Conservation (phyloP, 2,113 vertebrate genomes). For the Macaca mulatta region DNA sequence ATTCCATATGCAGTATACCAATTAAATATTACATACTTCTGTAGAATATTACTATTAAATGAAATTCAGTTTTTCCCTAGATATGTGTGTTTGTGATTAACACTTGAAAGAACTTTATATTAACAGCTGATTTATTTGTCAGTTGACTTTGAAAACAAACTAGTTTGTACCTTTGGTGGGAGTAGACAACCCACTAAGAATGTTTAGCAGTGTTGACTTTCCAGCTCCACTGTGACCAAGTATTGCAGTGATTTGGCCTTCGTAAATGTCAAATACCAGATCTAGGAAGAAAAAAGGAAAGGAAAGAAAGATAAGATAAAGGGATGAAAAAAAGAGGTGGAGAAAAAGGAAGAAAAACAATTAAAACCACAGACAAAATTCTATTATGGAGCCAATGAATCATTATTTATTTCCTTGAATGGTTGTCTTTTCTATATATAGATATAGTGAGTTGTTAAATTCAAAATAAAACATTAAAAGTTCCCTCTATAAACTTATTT, state of each 20-base stretch:
- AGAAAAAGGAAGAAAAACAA: background rate
- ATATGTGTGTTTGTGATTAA: background rate
- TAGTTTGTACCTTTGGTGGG: slow-evolving; percentile 84
- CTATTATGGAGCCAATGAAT: background rate
- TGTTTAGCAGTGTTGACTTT: slow-evolving; percentile 92
- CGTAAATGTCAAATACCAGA: slow-evolving; percentile 91
- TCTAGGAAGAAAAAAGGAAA: slow-evolving; percentile 76
- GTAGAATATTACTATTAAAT: background rate
- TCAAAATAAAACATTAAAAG: background rate
- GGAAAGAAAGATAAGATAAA: background rate
- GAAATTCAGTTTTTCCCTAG: background rate
- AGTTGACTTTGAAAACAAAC: background rate
- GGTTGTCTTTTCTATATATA: background rate
- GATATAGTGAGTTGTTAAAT: background rate
- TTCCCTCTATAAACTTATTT: background rate
- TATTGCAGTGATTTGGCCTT: slow-evolving; percentile 94
- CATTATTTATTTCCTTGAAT: background rate
- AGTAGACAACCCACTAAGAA: slow-evolving; percentile 90
- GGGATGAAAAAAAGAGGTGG: background rate
- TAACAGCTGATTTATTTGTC: background rate
- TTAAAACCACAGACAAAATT: background rate
- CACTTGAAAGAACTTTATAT: background rate
- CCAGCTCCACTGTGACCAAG: slow-evolving; percentile 94
- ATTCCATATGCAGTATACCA: background rate
- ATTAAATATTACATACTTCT: background rate